Evolutionary conservation across 2,888 invertebrate species (phyloP).

Genomic region (Crematogaster levior): DNA sequence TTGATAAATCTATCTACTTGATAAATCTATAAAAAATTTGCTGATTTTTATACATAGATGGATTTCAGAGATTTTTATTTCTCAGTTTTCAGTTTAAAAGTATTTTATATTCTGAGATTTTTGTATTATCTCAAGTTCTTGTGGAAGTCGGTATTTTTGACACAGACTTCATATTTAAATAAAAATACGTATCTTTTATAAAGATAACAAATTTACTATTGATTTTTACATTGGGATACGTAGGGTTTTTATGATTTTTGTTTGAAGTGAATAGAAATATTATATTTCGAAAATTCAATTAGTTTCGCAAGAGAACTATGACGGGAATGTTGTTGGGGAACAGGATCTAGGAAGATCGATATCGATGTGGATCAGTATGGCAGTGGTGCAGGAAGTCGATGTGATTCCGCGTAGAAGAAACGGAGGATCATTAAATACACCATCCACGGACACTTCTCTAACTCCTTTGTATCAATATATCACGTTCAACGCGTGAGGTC

Average conservation of each 20-base stretch:
- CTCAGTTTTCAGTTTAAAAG: neutral
- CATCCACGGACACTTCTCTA: slow-evolving; percentile 57
- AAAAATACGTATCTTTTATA: too few species aligned
- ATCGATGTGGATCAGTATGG: slow-evolving; percentile 79
- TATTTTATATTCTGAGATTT: neutral
- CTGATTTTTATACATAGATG: neutral
- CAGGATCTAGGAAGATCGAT: slow-evolving; percentile 77
- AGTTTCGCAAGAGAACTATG: slow-evolving; percentile 40
- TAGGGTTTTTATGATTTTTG: too few species aligned
- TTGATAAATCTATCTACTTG: too few species aligned
- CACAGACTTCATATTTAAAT: too few species aligned
- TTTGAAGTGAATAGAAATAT: neutral
- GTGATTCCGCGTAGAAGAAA: slow-evolving; percentile 50
- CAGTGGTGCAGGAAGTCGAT: slow-evolving; percentile 72
- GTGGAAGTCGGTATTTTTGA: too few species aligned
- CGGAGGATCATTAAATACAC: slow-evolving; percentile 70
- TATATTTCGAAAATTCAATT: slow-evolving; percentile 5
- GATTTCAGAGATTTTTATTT: neutral
- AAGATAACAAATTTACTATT: too few species aligned
- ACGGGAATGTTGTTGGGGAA: slow-evolving; percentile 53
- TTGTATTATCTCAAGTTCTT: neutral
- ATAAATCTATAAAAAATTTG: neutral
- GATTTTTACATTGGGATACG: too few species aligned
- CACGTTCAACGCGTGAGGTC: slow-evolving; percentile 46
- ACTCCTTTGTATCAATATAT: slow-evolving; percentile 63